phyloP scores from a whole-genome alignment of 2,113 vertebrate genomes.

The Ceyx melanurus region DNA sequence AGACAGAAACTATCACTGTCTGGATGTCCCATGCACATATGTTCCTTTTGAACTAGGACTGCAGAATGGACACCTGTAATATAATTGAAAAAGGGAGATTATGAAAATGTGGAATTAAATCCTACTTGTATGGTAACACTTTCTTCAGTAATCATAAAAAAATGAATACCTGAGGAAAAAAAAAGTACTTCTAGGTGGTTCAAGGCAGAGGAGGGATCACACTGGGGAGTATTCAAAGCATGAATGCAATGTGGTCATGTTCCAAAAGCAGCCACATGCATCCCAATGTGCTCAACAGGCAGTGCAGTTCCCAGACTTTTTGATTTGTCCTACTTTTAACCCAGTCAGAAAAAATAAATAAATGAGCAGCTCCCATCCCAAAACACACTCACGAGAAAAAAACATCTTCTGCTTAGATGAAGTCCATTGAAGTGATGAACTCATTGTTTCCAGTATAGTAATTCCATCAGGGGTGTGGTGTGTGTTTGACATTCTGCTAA shows the following conservation, averaged over 20 bases:
- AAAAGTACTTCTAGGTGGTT: background rate
- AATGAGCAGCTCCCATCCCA: background rate
- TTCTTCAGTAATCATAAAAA: background rate
- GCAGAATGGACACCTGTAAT: background rate
- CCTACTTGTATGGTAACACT: background rate
- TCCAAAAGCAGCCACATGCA: background rate
- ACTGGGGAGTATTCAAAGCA: background rate
- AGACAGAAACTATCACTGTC: background rate
- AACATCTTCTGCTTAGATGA: background rate
- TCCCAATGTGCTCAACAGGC: rapidly evolving
- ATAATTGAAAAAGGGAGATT: background rate
- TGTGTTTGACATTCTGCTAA: background rate
- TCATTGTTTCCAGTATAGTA: background rate
- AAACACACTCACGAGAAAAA: background rate
- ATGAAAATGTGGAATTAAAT: background rate
- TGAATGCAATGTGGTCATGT: background rate
- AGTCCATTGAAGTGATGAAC: background rate
- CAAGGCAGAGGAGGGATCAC: background rate
- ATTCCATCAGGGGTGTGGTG: too few species aligned
- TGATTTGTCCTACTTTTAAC: background rate
- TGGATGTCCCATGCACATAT: background rate
- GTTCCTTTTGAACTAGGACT: background rate
- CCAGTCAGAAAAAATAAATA: background rate
- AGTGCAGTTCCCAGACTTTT: background rate
- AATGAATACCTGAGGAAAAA: background rate